Evolutionary conservation across 2,113 vertebrate genomes (phyloP), one percentile per base, ranked within the genome.

Genomic region (Nanger granti): DNA sequence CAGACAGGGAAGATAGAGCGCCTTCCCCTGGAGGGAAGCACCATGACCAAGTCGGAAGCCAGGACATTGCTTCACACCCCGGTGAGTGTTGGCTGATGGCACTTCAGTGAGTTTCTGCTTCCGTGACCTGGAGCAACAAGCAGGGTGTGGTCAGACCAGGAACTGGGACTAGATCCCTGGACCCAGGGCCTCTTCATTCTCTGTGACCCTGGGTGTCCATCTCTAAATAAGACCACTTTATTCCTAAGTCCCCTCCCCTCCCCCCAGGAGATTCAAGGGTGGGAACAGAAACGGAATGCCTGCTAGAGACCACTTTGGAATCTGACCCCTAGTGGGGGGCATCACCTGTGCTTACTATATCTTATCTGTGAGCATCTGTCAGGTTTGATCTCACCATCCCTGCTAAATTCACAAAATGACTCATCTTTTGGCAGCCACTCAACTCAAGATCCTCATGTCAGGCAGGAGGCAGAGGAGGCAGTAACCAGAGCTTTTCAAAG

Each of bases 1-100:
- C 99, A 99, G 97, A 99, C 99, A 9, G 99, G 99, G 87, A 99
- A 99, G 98, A 99, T 99, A 49, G 99, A 99, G 73, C 99, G 99
- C 14, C 93, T 99, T 57, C 99, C 99, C 0, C 93, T 99, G 91
- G 99, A 99, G 4, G 99, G 99, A 52, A 99, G 98, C 49, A 98
- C 89, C 20, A 99, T 99, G 99, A 99, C 98, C 98, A 99, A 99
- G 98, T 97, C 93, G 0, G 97, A 99, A 24, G 99, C 99, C 97
- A 99, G 99, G 98, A 95, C 99, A 0, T 89, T 99, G 84, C 99
- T 99, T 87, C 99, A 99, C 29, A 97, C 99, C 55, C 99, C 99
- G 57, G 99, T 99, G 98, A 99, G 99, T 99, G 97, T 49, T 5
- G 29, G 97, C 80, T 15, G 6, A 5, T 29, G 14, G 8, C 64